A percentile compares a stretch with the other conserved stretches of the same genome.
Conservation (phyloP, 2,797 vertebrate species). For the Coendou prehensilis region DNA sequence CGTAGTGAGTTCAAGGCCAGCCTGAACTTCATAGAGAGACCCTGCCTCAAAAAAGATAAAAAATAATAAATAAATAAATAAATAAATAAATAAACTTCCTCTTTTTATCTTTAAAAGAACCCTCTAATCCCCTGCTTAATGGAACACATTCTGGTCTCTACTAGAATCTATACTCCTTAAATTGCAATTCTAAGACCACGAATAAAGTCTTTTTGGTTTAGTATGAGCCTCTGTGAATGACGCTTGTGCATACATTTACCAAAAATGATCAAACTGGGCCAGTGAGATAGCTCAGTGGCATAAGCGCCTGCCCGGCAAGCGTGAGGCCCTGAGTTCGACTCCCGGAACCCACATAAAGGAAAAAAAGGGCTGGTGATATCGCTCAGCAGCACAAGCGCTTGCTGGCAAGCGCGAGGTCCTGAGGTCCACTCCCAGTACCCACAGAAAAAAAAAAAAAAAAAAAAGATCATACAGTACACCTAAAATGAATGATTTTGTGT, state of each 20-base stretch:
- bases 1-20: not conserved
- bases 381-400: too few relatives aligned
- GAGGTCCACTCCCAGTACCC: too few relatives aligned
- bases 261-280: not conserved
- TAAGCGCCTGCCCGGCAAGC: too few relatives aligned
- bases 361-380: too few relatives aligned
- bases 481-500: slow-evolving; percentile 15
- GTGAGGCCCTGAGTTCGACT: too few relatives aligned
- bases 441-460: not conserved
- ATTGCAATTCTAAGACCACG: not conserved
- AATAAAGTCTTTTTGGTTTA: not conserved
- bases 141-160: not conserved
- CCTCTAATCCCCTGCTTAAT: not conserved
- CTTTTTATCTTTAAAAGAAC: not conserved
- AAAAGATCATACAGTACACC: not conserved
- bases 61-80: too few relatives aligned
- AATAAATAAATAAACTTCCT: not conserved
- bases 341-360: too few relatives aligned
- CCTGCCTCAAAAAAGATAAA: not conserved
- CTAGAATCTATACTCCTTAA: not conserved
- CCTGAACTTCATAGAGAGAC: not conserved
- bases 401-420: too few relatives aligned
- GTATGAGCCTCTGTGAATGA: not conserved
- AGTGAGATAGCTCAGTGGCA: too few relatives aligned
- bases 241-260: not conserved